Percentiles rank a stretch among this genome's conserved stretches.
These are phyloP conservation scores for Coturnix japonica DNA, from an alignment of 2,113 vertebrate genomes.

Conservation along the genomic window DNA sequence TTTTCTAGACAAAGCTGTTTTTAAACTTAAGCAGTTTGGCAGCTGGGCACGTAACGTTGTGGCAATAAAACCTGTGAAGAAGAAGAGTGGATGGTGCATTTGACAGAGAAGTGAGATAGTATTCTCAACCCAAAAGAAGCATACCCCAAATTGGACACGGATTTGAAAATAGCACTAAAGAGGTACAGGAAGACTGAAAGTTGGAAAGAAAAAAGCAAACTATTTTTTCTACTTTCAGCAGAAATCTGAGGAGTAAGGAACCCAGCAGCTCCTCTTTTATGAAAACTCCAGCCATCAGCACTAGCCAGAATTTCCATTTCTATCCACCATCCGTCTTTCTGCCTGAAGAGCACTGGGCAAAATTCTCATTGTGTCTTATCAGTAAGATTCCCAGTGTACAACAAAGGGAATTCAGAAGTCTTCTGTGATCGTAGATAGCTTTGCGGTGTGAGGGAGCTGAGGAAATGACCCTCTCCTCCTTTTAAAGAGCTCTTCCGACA, in stretches of 20 bases:
- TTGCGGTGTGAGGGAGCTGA: background rate
- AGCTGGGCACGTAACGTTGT: background rate
- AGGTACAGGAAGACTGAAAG: background rate
- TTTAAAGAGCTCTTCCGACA: background rate
- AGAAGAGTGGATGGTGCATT: background rate
- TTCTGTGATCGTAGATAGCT: background rate
- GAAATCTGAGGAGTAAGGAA: slow-evolving; percentile 17
- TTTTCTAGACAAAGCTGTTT: slow-evolving; percentile 6
- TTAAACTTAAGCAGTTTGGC: background rate
- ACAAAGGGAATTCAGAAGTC: background rate
- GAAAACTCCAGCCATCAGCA: background rate
- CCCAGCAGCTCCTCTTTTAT: background rate
- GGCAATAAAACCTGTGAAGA: background rate
- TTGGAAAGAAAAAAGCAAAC: background rate
- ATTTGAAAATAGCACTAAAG: background rate
- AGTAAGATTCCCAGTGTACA: background rate
- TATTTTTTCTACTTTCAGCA: background rate
- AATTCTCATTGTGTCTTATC: slow-evolving; percentile 1
- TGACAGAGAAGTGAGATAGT: background rate
- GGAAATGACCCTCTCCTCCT: background rate
- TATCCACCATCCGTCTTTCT: background rate
- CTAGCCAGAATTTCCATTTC: slow-evolving; percentile 2
- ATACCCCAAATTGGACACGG: background rate
- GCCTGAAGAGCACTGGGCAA: background rate
- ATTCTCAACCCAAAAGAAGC: background rate